These are phyloP conservation scores for Drosophila nasuta DNA, from an alignment of 1,140 invertebrate species.

Conservation along the genomic window DNA sequence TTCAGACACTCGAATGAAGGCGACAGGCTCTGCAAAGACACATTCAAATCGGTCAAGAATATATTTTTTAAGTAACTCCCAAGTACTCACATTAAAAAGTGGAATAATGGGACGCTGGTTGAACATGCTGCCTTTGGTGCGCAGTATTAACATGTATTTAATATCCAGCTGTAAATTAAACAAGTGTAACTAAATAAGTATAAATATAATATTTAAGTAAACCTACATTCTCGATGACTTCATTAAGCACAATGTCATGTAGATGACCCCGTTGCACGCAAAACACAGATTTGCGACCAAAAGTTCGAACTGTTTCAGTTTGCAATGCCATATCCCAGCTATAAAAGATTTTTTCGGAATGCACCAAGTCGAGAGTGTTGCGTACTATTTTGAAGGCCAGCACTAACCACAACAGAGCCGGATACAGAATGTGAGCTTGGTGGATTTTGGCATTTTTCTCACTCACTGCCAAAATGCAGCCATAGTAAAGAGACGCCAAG, in stretches of 20 bases:
- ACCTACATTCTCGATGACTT: slow-evolving; percentile 87
- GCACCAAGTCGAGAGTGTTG: slow-evolving; percentile 40
- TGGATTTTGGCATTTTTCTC: slow-evolving; percentile 3
- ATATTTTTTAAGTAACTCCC: not conserved
- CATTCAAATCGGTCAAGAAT: not conserved
- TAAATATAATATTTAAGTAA: no score
- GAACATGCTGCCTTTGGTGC: slow-evolving; percentile 73
- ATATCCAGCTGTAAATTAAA: slow-evolving; percentile 81
- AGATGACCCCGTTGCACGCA: slow-evolving; percentile 86
- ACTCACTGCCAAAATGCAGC: slow-evolving; percentile 9
- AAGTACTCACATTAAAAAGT: slow-evolving; percentile 57
- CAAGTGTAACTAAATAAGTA: slow-evolving; percentile 1
- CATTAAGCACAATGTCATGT: slow-evolving; percentile 87
- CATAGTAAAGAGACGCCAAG: slow-evolving; percentile 44
- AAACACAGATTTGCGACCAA: slow-evolving; percentile 75
- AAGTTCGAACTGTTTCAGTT: slow-evolving; percentile 83
- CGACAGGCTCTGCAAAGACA: slow-evolving; percentile 47
- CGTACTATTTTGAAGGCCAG: slow-evolving; percentile 37
- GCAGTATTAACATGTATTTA: slow-evolving; percentile 83
- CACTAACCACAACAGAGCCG: slow-evolving; percentile 12
- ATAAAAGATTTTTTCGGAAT: slow-evolving; percentile 85
- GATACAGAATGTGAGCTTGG: slow-evolving; percentile 54
- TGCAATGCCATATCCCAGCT: slow-evolving; percentile 86
- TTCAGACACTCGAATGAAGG: slow-evolving; percentile 67
- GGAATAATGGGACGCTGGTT: slow-evolving; percentile 56